Percentiles rank a stretch among this genome's conserved stretches.
phyloP scores from a whole-genome alignment of 2,113 vertebrate species.

The Fulmarus glacialis region DNA sequence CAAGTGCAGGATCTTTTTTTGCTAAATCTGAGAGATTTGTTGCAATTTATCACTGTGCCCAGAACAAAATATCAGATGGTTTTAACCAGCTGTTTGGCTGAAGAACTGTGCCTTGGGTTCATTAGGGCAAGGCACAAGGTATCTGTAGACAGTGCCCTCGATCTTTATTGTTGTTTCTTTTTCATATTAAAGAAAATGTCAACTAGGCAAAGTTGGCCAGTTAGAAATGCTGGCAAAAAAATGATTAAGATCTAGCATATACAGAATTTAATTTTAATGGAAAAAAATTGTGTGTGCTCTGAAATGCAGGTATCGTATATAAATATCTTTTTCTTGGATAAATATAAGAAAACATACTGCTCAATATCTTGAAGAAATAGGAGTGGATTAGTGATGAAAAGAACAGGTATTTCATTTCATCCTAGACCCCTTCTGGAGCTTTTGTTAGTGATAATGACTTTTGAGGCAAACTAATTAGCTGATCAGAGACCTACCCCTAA shows the following conservation, averaged over 20 bases:
- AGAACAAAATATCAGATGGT: background rate
- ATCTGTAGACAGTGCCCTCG: background rate
- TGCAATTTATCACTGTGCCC: background rate
- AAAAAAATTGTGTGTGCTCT: background rate
- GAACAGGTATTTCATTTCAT: background rate
- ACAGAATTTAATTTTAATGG: background rate
- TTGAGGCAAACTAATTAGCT: background rate
- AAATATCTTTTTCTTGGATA: background rate
- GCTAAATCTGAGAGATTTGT: background rate
- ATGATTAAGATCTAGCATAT: background rate
- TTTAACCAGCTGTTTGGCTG: background rate
- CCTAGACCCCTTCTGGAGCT: background rate
- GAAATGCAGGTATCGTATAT: background rate
- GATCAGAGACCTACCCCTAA: background rate
- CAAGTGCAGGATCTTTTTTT: background rate
- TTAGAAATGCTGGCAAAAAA: background rate
- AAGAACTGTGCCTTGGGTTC: background rate
- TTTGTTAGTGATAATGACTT: background rate
- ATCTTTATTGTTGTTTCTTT: background rate
- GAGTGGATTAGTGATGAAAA: background rate
- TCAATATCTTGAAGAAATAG: background rate
- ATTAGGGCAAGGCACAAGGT: background rate
- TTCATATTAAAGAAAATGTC: background rate
- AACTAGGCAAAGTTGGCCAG: background rate
- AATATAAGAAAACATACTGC: background rate